Base-by-base conservation (phyloP, 2,888 invertebrate species). In the Gisinianus flammeolus region DNA sequence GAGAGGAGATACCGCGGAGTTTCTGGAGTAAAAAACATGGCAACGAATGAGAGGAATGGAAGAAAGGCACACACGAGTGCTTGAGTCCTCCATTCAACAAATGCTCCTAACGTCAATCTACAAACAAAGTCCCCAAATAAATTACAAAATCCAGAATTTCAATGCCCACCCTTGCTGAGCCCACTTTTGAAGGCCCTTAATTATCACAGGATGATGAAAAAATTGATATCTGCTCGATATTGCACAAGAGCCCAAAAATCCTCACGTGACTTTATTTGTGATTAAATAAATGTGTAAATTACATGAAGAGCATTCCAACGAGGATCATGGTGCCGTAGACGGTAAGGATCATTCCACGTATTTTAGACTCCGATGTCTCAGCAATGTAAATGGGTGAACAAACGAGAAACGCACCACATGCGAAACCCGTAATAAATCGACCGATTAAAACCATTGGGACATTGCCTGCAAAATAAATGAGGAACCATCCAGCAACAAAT, bases 21-120 rank as follows among this genome's bases (percentile, higher is more conserved):
- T n/a, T 78, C 78, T 19, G 81, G 81, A 5, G 81, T 80, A 62
- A 81, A 79, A 44, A 70, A 75, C 79, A 81, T 79, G 22, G 81
- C 77, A 24, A 76, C 56, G 62, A 81, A 81, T 64, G 78, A 80
- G 1, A 76, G 68, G 0, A 82, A 28, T 12, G 82, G 82, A 22
- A 81, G 73, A 6, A 79, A 44, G 30, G 79, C 81, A 62, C 82
- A 82, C 5, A 81, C 80, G n/a, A 80, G 30, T 10, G 81, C 79
- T 77, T 83, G 81, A n/a, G 22, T 2, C n/a, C 35, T 2, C 69
- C 69, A 69, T 8, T 35, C 1, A 12, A 26, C 16, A 16, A 2
- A 69, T 3, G 69, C 44, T 12, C 69, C 69, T 8, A 33, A 12
- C 19, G 44, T 22, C 22, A 69, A 69, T 44, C 69, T 69, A 54